Evolutionary conservation across 2,888 invertebrate genomes (phyloP), one percentile per base, ranked within the genome.

Genomic region (Pseudoips prasinana): DNA sequence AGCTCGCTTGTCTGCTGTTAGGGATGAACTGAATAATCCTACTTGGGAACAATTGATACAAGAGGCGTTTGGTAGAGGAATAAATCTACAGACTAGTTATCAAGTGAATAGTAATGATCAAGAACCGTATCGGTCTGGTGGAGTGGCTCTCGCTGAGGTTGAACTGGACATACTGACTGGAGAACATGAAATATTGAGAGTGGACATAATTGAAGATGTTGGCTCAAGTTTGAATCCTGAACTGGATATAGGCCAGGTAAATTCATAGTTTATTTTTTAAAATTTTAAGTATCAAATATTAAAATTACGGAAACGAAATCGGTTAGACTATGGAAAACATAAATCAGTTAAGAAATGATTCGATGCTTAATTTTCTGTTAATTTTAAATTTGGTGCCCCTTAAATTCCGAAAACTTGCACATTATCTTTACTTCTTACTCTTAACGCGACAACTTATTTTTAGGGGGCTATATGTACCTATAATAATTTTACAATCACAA

Each of bases 111-210:
- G 40, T 0, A 73, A 73, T 25, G 85, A 86, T 35, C 59, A 67
- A 26, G 39, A 58, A 10, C 44, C 56, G 1, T 72, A 75, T 26
- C 71, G 78, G 33, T 37, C 91, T 24, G 92, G 90, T 51, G 94
- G 92, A 1, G 89, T 89, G 0, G 83, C 90, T 1, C 77, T 92
- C 3, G 69, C 90, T 7, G 94, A 95, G 76, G 92, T 94, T 0
- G 94, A 94, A 70, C 67, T 95, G 0, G 95, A 95, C 67, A 73
- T 94, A 9, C 70, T 95, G 28, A 95, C 94, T 0, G 95, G 95
- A 17, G 92, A 93, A 61, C 90, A 91, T 48, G 81, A 92, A 48
- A 71, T 93, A 20, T 63, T 74, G 0, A 82, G 93, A 48, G 92
- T 92, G 0, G 94, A 94, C 66, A 70, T 94, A 28, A 57, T 93